Evolutionary conservation across 1,140 invertebrate species (phyloP).

Genomic region (Colletes gigas): DNA sequence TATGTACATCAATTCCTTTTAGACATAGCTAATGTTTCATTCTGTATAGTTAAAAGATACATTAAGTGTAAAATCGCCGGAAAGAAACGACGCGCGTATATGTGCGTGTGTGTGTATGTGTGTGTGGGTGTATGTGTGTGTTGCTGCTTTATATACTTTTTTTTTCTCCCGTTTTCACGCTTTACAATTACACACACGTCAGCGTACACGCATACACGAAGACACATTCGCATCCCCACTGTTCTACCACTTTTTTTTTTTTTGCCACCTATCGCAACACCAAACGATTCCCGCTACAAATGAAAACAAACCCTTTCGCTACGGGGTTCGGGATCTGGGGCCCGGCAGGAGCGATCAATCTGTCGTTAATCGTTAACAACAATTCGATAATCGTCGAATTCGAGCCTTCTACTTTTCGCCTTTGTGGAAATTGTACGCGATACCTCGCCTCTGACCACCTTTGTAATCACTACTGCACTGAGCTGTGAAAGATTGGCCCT

Average conservation of each 20-base stretch:
- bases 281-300: slow-evolving; percentile 60
- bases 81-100: slow-evolving; percentile 57
- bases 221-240: slow-evolving; percentile 26
- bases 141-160: slow-evolving; percentile 3
- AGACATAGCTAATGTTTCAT: slow-evolving; percentile 68
- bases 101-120: neutral
- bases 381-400: slow-evolving; percentile 5
- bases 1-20: slow-evolving; percentile 78
- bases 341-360: slow-evolving; percentile 41
- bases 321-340: neutral
- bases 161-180: slow-evolving; percentile 13
- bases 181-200: slow-evolving; percentile 37
- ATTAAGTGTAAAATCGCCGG: slow-evolving; percentile 61
- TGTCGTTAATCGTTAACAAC: slow-evolving; percentile 10
- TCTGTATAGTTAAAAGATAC: slow-evolving; percentile 56
- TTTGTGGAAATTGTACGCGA: slow-evolving; percentile 3
- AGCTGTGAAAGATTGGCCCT: too few relatives aligned
- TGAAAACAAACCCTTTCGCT: slow-evolving; percentile 34
- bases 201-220: slow-evolving; percentile 5
- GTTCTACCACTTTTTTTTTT: slow-evolving; percentile 60
- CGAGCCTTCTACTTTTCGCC: neutral
- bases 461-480: neutral
- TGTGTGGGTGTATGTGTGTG: slow-evolving; percentile 13
- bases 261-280: slow-evolving; percentile 69
- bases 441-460: slow-evolving; percentile 39